Evolutionary conservation across 2,797 vertebrate genomes (phyloP), one percentile per base, ranked within the genome.

Genomic region (Monodelphis domestica): DNA sequence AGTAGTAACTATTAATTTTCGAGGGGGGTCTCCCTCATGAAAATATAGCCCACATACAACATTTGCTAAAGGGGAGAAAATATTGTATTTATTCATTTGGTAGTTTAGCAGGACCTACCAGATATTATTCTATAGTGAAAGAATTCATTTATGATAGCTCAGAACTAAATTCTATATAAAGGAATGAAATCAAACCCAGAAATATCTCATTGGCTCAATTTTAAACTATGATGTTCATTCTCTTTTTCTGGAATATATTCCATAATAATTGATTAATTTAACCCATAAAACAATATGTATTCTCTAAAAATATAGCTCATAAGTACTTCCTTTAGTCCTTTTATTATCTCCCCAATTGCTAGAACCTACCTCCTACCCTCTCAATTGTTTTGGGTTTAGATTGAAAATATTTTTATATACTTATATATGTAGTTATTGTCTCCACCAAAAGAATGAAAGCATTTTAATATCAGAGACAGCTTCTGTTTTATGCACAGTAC

Each of bases 201-300:
- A 93, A 87, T 50, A 45, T 55, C 21, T 89, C 12, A 91, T 88
- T 91, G 0, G 29, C 45, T 89, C 93, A 51, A 4, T 95, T 94
- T 95, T 87, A 53, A 38, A 89, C 5, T 89, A n/a, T 38, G 33
- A 70, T 70, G n/a, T 21, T 38, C 12, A 26, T 63, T 93, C 50
- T 12, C 14, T 53, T 89, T 91, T 29, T 89, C 91, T 56, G 17
- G n/a, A 84, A 50, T 55, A 12, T 89, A 14, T 87, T 93, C 90
- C 78, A 54, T 59, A 10, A 5, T 50, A 54, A 90, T 28, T 45
- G 45, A 52, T 53, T 84, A 70, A 3, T 30, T 14, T 93, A 14
- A 91, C 12, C 2, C 50, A 89, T 87, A 17, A 89, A 28, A 12
- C 2, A 88, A 2, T 59, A 90, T 91, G 78, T 56, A 91, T 45